Evolutionary conservation across 1,140 invertebrate genomes (phyloP), one percentile per base, ranked within the genome.

Genomic region (Solenopsis fugax): DNA sequence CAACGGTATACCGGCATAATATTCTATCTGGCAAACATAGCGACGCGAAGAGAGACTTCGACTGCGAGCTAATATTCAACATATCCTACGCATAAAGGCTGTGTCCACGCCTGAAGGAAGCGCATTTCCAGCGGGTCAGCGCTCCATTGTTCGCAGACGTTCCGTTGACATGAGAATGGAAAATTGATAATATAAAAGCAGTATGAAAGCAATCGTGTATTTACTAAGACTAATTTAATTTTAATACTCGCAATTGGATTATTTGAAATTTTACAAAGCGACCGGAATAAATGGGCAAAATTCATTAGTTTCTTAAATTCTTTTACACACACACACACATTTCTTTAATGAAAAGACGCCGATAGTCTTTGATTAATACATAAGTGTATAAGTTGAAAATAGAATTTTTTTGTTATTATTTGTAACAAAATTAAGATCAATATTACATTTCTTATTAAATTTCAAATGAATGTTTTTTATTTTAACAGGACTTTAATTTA

Each of bases 21-120:
- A 82, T 82, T 73, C 80, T 71, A 54, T 41, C 77, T 58, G 65
- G 41, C 41, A 73, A 82, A 82, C 45, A 82, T 34, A 48, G 18
- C 0, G 7, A 62, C 24, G 52, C 21, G 80, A 41, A 29, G 65
- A 82, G 37, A 21, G 67, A 73, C 37, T 58, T 64, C 29, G 67
- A 52, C 52, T 45, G 0, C 34, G 21, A n/a, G 67, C 41, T 82
- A 82, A 73, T 82, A 82, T 82, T 82, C 67, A 48, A 72, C 80
- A 82, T 21, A 24, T 2, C 13, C 16, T 4, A 73, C 67, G 67
- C 80, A 82, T 58, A 82, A 73, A 82, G 45, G 6, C 4, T 73
- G 18, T 73, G 52, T 82, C 54, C 41, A 73, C 67, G 41, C 52
- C 78, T 37, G 34, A 73, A 82, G 67, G 80, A 82, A 73, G 54